Evolutionary conservation across 2,797 vertebrate genomes (phyloP).

Genomic region (Pristis pectinata): DNA sequence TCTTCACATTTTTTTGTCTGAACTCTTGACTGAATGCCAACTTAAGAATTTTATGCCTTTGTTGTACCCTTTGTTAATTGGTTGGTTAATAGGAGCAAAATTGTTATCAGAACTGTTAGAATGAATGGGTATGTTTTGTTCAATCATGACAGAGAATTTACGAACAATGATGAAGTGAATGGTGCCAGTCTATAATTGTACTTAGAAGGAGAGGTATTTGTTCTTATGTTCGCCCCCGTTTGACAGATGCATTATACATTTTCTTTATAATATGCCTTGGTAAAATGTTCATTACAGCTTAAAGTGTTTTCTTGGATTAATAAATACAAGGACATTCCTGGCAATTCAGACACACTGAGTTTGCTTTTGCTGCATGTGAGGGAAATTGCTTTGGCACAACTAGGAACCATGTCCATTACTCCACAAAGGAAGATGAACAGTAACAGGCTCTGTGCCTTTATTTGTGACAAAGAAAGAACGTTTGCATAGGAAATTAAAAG

Average conservation of each 20-base stretch:
- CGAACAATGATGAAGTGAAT: conserved; percentile 34
- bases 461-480: conserved; percentile 29
- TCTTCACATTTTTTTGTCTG: neutral
- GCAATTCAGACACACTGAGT: conserved; percentile 32
- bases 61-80: conserved; percentile 15
- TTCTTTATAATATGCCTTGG: conserved; percentile 21
- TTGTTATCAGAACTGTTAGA: conserved; percentile 25
- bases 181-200: conserved; percentile 35
- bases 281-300: conserved; percentile 24
- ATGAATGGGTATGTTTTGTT: conserved; percentile 13
- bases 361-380: conserved; percentile 20
- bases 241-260: conserved; percentile 33
- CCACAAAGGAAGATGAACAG: conserved; percentile 33
- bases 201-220: conserved; percentile 30
- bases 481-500: conserved; percentile 31
- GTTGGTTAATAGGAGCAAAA: conserved; percentile 33
- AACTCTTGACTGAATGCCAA: conserved; percentile 34
- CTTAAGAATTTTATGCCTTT: conserved; percentile 17
- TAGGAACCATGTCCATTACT: conserved; percentile 10
- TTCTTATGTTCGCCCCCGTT: conserved; percentile 10
- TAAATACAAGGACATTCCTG: conserved; percentile 35
- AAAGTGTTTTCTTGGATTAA: neutral
- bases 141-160: conserved; percentile 30
- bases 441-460: conserved; percentile 33
- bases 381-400: conserved; percentile 29